A percentile compares a stretch with the other conserved stretches of the same genome.
phyloP scores from a whole-genome alignment of 2,797 vertebrate species.

The Urocyon cinereoargenteus region DNA sequence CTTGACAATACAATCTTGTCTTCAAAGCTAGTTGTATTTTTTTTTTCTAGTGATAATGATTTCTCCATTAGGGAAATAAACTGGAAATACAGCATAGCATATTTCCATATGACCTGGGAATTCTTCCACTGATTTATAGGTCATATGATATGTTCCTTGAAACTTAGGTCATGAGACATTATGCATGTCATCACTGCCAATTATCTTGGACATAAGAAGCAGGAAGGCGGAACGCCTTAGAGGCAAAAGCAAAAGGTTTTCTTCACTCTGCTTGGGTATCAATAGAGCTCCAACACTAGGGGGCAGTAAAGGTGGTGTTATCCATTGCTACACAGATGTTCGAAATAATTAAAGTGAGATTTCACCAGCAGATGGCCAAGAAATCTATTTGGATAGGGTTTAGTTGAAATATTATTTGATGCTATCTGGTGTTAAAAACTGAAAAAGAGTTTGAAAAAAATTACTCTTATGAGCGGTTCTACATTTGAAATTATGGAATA shows the following conservation, averaged over 20 bases:
- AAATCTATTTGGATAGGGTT: background rate
- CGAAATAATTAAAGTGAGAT: background rate
- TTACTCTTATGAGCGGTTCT: background rate
- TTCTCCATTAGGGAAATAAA: background rate
- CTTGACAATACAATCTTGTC: background rate
- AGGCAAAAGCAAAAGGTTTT: background rate
- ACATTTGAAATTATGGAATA: background rate
- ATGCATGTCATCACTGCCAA: background rate
- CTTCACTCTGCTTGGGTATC: background rate
- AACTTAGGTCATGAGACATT: background rate
- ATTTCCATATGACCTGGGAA: background rate
- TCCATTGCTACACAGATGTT: background rate
- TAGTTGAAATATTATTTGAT: background rate
- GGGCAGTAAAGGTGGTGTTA: background rate
- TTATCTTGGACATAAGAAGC: background rate
- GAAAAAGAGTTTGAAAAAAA: background rate
- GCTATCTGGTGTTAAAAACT: background rate
- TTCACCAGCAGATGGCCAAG: background rate
- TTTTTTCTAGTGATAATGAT: background rate
- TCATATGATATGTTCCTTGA: background rate
- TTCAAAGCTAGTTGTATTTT: background rate
- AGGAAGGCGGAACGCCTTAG: background rate
- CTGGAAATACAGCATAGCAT: background rate
- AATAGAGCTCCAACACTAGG: background rate
- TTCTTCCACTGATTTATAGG: background rate